A percentile compares a stretch with the other conserved stretches of the same genome.
phyloP scores from a whole-genome alignment of 2,888 invertebrate genomes.

The Lysandra bellargus region DNA sequence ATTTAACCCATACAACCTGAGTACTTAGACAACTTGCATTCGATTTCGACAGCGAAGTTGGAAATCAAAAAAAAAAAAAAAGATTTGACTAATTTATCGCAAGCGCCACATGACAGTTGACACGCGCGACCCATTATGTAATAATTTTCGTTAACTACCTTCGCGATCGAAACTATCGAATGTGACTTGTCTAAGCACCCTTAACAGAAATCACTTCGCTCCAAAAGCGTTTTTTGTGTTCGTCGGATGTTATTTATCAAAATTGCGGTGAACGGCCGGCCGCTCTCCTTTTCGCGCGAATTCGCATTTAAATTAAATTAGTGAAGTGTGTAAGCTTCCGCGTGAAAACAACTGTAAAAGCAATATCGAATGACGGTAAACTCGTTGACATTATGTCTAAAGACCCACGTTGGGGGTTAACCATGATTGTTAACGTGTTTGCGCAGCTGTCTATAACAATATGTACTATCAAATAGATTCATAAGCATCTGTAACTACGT shows the following conservation, averaged over 20 bases:
- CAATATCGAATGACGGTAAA: not conserved
- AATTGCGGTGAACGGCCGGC: constrained; percentile 50
- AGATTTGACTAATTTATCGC: not conserved
- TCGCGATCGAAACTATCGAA: too few relatives aligned
- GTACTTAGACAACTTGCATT: not conserved
- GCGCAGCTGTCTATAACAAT: not conserved
- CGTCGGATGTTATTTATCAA: constrained; percentile 44
- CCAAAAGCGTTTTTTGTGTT: constrained; percentile 35
- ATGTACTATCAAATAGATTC: not conserved
- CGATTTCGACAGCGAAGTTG: not conserved
- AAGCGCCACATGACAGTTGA: not conserved
- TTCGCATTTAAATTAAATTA: not conserved
- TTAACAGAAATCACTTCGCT: constrained; percentile 39
- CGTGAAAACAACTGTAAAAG: constrained; percentile 7
- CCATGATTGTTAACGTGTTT: not conserved
- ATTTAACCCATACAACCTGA: not conserved
- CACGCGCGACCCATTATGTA: too few relatives aligned
- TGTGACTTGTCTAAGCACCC: not conserved
- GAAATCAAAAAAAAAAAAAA: not conserved
- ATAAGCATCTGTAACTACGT: too few relatives aligned
- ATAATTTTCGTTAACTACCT: too few relatives aligned
- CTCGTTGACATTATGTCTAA: not conserved
- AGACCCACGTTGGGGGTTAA: not conserved
- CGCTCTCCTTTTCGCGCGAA: constrained; percentile 43
- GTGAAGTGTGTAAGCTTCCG: not conserved